These are phyloP conservation scores for Bubalus kerabau DNA, from an alignment of 2,113 vertebrate genomes.

Conservation along the genomic window DNA sequence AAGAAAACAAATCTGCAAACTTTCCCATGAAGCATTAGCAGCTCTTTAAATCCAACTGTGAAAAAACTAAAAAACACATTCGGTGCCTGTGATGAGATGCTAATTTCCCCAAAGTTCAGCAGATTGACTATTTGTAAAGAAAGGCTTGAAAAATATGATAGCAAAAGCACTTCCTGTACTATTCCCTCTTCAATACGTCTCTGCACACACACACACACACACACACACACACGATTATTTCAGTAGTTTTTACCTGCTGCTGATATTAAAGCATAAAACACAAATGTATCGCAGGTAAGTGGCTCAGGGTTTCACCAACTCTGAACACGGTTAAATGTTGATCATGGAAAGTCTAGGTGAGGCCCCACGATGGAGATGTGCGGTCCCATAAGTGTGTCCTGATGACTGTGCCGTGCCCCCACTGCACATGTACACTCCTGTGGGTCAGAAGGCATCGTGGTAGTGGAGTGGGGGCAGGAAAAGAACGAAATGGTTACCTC, in stretches of 20 bases:
- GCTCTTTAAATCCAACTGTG: constrained; percentile 4
- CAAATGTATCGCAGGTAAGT: neutral
- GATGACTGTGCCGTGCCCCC: neutral
- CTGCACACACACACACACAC: neutral
- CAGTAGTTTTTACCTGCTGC: neutral
- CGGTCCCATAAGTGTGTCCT: neutral
- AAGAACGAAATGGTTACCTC: constrained; percentile 60
- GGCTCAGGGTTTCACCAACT: neutral
- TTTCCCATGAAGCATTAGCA: constrained; percentile 3
- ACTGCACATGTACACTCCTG: neutral
- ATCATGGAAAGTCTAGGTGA: neutral
- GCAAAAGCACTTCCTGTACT: neutral
- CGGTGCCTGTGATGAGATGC: accelerated
- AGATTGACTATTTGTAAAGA: neutral
- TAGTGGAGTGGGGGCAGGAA: neutral
- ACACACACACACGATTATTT: neutral
- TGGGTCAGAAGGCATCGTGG: neutral
- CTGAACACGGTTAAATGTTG: neutral
- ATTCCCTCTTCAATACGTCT: neutral
- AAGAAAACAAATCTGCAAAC: neutral
- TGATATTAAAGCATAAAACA: neutral
- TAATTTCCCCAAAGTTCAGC: neutral
- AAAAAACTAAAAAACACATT: neutral
- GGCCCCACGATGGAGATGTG: neutral
- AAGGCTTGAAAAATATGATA: neutral